Evolutionary conservation across 1,140 invertebrate species (phyloP).

Genomic region (Fopius arisanus): DNA sequence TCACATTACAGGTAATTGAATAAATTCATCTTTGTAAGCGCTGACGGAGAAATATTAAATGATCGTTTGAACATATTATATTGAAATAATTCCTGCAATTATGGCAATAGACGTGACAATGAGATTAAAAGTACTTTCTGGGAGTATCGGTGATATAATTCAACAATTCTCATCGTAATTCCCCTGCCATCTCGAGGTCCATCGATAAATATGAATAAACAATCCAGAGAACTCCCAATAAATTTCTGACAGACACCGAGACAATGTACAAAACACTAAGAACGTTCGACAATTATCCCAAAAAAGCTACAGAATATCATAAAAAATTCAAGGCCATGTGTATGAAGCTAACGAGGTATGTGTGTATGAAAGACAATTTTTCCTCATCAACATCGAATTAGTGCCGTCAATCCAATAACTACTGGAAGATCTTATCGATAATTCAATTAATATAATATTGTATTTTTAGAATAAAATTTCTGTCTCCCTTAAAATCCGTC

Average conservation of each 20-base stretch:
- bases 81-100: not conserved
- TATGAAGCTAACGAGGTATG: conserved; percentile 1
- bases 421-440: not conserved
- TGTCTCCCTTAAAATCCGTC: not conserved
- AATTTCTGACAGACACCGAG: not conserved
- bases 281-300: not conserved
- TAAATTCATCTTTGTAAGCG: not conserved
- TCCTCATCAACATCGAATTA: not conserved
- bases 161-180: no score
- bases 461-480: not conserved
- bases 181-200: not conserved
- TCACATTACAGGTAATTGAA: not conserved
- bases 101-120: not conserved
- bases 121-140: not conserved
- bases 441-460: not conserved
- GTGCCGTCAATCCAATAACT: not conserved
- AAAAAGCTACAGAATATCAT: not conserved
- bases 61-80: not conserved
- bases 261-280: conserved; percentile 5
- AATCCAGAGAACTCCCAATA: not conserved
- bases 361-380: not conserved
- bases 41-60: not conserved
- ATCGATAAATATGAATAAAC: not conserved
- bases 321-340: not conserved
- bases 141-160: no score